These are phyloP conservation scores for Anableps anableps DNA, from an alignment of 2,797 vertebrate species.

Conservation along the genomic window DNA sequence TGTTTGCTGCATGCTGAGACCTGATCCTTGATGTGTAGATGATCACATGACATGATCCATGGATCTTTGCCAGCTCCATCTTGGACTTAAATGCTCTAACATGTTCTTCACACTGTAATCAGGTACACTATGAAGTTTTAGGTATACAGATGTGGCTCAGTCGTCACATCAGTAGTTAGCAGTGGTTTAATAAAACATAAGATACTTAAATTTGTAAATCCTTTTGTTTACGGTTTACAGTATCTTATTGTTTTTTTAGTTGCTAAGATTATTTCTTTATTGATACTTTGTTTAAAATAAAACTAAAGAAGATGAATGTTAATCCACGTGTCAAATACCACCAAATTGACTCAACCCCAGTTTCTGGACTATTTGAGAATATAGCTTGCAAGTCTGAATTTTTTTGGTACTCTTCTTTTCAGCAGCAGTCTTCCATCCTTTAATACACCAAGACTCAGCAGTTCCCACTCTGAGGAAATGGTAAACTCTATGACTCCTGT, in stretches of 20 bases:
- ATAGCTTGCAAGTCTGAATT: background rate
- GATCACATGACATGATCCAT: constrained; percentile 38
- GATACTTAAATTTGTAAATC: too few species aligned
- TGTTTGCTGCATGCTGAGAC: constrained; percentile 23
- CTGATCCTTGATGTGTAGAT: constrained; percentile 15
- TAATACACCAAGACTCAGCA: constrained; percentile 15
- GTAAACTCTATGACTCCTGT: constrained; percentile 22
- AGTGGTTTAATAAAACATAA: background rate
- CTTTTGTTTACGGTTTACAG: background rate
- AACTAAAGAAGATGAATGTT: background rate
- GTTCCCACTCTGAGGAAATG: constrained; percentile 29
- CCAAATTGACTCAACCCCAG: background rate
- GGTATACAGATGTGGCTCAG: background rate
- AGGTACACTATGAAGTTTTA: background rate
- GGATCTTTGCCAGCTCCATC: constrained; percentile 9
- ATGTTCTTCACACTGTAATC: background rate
- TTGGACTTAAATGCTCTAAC: background rate
- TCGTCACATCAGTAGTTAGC: background rate
- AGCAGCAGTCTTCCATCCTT: background rate
- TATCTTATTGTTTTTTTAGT: background rate
- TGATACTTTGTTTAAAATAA: background rate
- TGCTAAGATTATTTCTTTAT: background rate
- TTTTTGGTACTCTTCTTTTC: background rate
- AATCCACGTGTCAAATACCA: constrained; percentile 2
- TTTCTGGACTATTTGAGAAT: background rate